Conservation (phyloP, 2,113 vertebrate species). For the Trochalopteron elliotii region DNA sequence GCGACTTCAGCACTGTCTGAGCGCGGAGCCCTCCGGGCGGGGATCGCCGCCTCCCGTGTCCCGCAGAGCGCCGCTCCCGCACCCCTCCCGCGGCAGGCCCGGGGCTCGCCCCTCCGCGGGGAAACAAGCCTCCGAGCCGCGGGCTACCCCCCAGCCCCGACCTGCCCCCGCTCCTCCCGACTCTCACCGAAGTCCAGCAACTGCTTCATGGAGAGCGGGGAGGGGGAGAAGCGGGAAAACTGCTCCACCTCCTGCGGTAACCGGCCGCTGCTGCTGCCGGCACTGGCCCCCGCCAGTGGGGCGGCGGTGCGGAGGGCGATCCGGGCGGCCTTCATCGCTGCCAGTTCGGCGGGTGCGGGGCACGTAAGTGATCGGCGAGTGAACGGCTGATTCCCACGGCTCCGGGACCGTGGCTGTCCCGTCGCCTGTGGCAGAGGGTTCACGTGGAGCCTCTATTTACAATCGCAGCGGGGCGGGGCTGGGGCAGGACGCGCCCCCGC, state of each 20-base stretch:
- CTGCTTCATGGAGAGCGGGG: constrained; percentile 95
- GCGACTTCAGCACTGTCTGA: not conserved
- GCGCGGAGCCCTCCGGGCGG: too few species aligned
- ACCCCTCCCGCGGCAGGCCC: not conserved
- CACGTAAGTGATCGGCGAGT: too few species aligned
- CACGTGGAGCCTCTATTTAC: constrained; percentile 44
- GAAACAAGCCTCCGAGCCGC: not conserved
- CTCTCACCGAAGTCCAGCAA: constrained; percentile 93
- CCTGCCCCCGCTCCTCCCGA: not conserved
- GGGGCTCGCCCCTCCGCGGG: not conserved
- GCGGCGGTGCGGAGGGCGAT: constrained; percentile 80
- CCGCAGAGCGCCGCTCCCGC: not conserved
- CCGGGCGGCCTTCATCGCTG: constrained; percentile 87
- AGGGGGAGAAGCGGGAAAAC: constrained; percentile 91
- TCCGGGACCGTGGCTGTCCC: accelerated
- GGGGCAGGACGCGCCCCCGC: not conserved
- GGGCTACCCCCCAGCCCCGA: not conserved
- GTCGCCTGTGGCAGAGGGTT: accelerated
- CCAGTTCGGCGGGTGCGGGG: too few species aligned
- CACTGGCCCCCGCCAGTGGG: constrained; percentile 49
- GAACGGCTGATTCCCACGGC: accelerated
- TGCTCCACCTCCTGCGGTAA: constrained; percentile 79
- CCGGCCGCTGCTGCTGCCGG: constrained; percentile 27
- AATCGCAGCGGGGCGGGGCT: not conserved
- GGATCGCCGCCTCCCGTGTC: not conserved